Percentiles rank a stretch among this genome's conserved stretches.
phyloP scores from a whole-genome alignment of 2,113 vertebrate species.

The Cygnus buccinator region DNA sequence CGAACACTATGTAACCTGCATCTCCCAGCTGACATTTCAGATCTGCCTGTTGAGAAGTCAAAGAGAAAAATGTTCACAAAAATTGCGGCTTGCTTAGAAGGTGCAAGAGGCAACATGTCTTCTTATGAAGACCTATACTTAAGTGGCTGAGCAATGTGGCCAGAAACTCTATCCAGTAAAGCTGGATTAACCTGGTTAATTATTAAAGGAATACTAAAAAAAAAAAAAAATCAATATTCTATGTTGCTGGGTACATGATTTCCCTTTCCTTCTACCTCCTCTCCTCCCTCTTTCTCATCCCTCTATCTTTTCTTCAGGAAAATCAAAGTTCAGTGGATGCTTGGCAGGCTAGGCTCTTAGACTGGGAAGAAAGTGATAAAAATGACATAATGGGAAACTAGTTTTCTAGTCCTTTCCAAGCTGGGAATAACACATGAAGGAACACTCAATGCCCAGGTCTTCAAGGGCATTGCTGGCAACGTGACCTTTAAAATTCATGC shows the following conservation, averaged over 20 bases:
- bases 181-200: not conserved
- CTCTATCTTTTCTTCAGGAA: not conserved
- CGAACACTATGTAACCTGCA: slow-evolving; percentile 91
- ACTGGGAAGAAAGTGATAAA: not conserved
- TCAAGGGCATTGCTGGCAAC: not conserved
- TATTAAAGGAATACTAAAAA: not conserved
- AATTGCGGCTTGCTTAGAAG: not conserved
- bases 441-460: not conserved
- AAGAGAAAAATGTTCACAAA: not conserved
- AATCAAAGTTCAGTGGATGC: not conserved
- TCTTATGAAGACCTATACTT: not conserved
- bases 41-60: slow-evolving; percentile 85
- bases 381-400: not conserved
- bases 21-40: slow-evolving; percentile 91
- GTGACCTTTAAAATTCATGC: not conserved
- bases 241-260: not conserved
- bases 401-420: not conserved
- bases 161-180: not conserved
- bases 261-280: not conserved
- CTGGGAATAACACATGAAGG: not conserved
- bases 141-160: not conserved
- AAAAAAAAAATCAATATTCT: not conserved
- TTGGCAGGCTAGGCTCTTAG: not conserved
- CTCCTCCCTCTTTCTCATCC: not conserved
- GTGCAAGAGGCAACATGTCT: not conserved